Evolutionary conservation across 2,888 invertebrate species (phyloP).

Genomic region (Molanna angustata): DNA sequence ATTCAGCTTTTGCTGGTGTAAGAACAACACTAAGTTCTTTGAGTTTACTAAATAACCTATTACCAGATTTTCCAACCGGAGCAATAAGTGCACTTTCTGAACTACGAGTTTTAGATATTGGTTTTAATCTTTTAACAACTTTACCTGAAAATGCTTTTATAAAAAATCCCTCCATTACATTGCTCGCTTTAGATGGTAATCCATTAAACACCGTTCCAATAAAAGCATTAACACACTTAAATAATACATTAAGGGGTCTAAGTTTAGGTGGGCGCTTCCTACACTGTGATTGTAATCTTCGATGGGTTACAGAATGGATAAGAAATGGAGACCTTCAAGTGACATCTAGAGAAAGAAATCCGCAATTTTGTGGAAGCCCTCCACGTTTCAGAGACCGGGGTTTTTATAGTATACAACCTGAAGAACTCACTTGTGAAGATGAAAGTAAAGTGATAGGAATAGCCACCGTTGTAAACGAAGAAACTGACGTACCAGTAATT

Average conservation of each 20-base stretch:
- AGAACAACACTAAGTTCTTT: conserved; percentile 81
- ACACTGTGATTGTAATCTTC: conserved; percentile 82
- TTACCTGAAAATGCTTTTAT: conserved; percentile 77
- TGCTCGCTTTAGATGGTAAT: conserved; percentile 88
- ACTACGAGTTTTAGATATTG: conserved; percentile 85
- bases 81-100: conserved; percentile 77
- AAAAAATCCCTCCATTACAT: conserved; percentile 79
- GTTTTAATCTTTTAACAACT: conserved; percentile 84
- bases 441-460: conserved; percentile 50
- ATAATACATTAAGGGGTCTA: conserved; percentile 78
- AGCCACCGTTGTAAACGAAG: conserved; percentile 55
- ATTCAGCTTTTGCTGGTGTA: conserved; percentile 76
- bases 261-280: conserved; percentile 86
- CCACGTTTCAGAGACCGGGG: conserved; percentile 74
- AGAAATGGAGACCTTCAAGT: conserved; percentile 84
- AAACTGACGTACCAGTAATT: conserved; percentile 33
- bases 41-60: conserved; percentile 83
- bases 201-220: conserved; percentile 82
- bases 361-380: conserved; percentile 89
- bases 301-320: conserved; percentile 92
- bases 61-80: conserved; percentile 81
- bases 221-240: conserved; percentile 73
- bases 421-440: conserved; percentile 62
- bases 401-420: conserved; percentile 83
- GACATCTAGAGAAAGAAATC: conserved; percentile 86